Evolutionary conservation across 2,888 invertebrate genomes (phyloP), one percentile per base, ranked within the genome.

Genomic region (Drosophila testacea): DNA sequence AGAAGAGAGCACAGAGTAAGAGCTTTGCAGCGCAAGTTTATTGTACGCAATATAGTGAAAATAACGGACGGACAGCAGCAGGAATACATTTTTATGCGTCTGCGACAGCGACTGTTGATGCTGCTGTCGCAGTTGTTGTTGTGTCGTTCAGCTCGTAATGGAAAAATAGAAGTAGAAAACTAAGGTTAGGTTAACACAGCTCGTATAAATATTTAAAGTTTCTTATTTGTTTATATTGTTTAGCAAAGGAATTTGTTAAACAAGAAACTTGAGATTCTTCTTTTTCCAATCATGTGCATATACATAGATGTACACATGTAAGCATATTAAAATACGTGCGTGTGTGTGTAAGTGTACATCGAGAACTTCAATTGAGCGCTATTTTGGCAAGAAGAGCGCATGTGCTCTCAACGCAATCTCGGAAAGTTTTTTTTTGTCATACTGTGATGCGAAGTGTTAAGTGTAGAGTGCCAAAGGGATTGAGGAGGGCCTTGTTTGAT

Each of bases 31-130:
- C 50, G 39, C 46, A 72, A 75, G 72, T 83, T 81, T 75, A 77
- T 78, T 78, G 61, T 69, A 77, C 75, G 77, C 75, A 81, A 73
- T 64, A 59, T 69, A 57, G 52, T 60, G 48, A 61, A 69, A 76
- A 67, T 67, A 60, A 47, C 41, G 52, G 22, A 47, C 22, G 47
- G 38, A 41, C 56, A 36, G 36, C 56, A 36, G 36, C 41, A 22
- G 52, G 48, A 28, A 32, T 55, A 44, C 34, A 51, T 50, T 50
- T 50, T 55, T 51, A 61, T 69, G 48, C 47, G 44, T 68, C 67
- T 63, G 44, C 54, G 56, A 70, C 62, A 44, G n/a, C 38, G 54
- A 16, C 54, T 16, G 38, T 47, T 41, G 55, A 54, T 42, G 52
- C 44, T 54, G 54, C 34, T 10, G 39, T 32, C 47, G 47, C 36